Conservation (phyloP, 2,113 vertebrate genomes). For the Embiotoca jacksoni region DNA sequence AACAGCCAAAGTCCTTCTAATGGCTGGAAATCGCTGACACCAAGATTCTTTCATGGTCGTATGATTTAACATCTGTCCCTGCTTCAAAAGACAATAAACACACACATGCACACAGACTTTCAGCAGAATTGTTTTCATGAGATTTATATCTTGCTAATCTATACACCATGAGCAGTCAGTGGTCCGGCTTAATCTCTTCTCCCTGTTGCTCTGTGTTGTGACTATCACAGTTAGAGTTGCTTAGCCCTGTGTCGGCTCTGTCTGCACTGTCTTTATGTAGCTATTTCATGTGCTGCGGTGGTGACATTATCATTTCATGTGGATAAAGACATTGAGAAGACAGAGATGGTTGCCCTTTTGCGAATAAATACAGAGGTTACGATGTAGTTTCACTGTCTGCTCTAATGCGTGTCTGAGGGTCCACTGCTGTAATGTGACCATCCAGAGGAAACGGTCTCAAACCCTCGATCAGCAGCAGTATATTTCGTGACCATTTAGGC, state of each 20-base stretch:
- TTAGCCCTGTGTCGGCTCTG: conserved; percentile 24
- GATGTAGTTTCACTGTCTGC: conserved; percentile 13
- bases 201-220: conserved; percentile 41
- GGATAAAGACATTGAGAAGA: conserved; percentile 56
- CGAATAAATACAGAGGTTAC: conserved; percentile 40
- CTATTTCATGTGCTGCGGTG: conserved; percentile 25
- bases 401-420: conserved; percentile 49
- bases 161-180: conserved; percentile 26
- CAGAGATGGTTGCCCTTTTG: conserved; percentile 51
- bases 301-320: conserved; percentile 65
- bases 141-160: conserved; percentile 30
- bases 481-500: conserved; percentile 56
- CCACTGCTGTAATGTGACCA: conserved; percentile 51
- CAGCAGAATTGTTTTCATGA: conserved; percentile 24
- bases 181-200: conserved; percentile 30
- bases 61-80: conserved; percentile 53
- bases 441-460: conserved; percentile 39
- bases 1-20: conserved; percentile 74
- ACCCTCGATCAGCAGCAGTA: conserved; percentile 4
- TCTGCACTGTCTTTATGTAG: conserved; percentile 38
- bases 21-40: conserved; percentile 75
- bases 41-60: conserved; percentile 58
- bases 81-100: conserved; percentile 51
- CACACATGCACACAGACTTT: not conserved
- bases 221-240: conserved; percentile 22